These are phyloP conservation scores for Anguilla megastoma DNA, from an alignment of 2,797 vertebrate species.

Conservation along the genomic window DNA sequence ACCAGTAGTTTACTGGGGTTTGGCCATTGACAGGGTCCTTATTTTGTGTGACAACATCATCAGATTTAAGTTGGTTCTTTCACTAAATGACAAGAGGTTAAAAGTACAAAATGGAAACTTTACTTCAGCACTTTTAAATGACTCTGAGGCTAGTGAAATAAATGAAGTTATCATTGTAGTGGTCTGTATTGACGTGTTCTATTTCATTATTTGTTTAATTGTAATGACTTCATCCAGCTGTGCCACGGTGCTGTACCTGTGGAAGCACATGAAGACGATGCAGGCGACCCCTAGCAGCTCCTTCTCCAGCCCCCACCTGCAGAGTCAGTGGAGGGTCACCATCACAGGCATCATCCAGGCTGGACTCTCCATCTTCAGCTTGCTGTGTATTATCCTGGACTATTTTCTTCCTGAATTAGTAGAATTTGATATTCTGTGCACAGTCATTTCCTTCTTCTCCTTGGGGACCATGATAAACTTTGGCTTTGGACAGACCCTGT, in stretches of 20 bases:
- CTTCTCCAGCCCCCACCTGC: slow-evolving; percentile 30
- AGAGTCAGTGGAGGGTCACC: slow-evolving; percentile 51
- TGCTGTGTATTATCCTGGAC: neutral
- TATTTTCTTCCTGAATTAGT: fast-evolving
- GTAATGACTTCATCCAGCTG: slow-evolving; percentile 33
- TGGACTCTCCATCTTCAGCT: slow-evolving; percentile 44
- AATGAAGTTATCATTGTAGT: neutral
- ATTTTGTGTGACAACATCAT: neutral
- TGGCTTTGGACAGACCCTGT: slow-evolving; percentile 38
- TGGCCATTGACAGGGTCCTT: slow-evolving; percentile 31
- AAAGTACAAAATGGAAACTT: neutral
- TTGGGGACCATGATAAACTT: slow-evolving; percentile 41
- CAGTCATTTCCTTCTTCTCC: slow-evolving; percentile 38
- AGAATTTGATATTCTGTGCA: neutral
- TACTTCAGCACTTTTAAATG: fast-evolving
- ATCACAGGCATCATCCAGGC: slow-evolving; percentile 51
- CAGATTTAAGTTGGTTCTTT: neutral
- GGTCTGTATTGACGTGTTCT: neutral
- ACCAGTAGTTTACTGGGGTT: slow-evolving; percentile 37
- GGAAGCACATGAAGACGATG: slow-evolving; percentile 50
- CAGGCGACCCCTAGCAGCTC: neutral
- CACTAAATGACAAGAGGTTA: neutral
- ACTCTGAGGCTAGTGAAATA: neutral
- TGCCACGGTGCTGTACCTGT: slow-evolving; percentile 51
- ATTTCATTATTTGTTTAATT: neutral